Conservation (phyloP, 2,113 vertebrate genomes). For the Lophochroa leadbeateri region DNA sequence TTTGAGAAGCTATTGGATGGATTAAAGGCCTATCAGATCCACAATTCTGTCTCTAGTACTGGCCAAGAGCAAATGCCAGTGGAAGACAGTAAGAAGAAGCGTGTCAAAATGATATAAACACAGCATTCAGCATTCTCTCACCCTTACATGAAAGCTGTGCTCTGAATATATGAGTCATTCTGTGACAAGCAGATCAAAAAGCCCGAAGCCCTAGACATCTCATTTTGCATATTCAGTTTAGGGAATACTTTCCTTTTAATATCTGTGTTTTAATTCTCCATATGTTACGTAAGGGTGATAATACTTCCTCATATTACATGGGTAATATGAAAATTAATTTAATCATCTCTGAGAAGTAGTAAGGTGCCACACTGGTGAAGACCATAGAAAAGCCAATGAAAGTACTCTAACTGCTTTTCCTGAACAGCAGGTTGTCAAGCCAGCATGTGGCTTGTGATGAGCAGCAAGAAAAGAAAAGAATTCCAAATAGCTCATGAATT, state of each 20-base stretch:
- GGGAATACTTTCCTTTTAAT: not conserved
- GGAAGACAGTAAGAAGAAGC: not conserved
- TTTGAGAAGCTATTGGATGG: not conserved
- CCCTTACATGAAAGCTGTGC: not conserved
- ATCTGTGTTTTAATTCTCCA: not conserved
- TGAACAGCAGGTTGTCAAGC: not conserved
- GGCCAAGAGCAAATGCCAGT: not conserved
- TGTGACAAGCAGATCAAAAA: not conserved
- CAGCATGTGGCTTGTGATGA: not conserved
- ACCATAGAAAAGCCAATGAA: not conserved
- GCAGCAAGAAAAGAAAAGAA: not conserved
- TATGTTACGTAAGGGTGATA: not conserved
- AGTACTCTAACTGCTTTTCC: not conserved
- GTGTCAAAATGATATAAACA: not conserved
- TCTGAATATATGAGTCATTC: not conserved
- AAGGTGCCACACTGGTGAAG: not conserved
- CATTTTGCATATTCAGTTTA: not conserved
- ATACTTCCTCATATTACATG: not conserved
- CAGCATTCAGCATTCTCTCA: not conserved
- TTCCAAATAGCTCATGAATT: not conserved
- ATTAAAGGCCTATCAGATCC: not conserved
- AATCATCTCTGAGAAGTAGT: not conserved
- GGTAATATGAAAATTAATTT: not conserved
- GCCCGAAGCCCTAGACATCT: fast-evolving
- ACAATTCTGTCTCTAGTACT: not conserved